Base-by-base conservation (phyloP, 1,140 invertebrate genomes). In the Nebria ingens region DNA sequence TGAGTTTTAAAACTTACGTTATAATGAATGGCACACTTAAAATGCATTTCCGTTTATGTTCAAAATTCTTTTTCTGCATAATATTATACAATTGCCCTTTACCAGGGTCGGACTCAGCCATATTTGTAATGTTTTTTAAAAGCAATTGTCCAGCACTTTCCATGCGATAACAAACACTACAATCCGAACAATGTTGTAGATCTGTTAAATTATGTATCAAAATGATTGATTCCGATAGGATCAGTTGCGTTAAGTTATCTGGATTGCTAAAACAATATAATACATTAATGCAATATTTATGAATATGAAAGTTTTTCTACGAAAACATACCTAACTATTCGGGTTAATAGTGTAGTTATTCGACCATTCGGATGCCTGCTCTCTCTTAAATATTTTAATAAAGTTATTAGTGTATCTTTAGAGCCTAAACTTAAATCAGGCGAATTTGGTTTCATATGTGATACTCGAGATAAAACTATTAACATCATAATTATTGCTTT, bases 11-110 rank as follows among this genome's bases (percentile, higher is more conserved):
- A 17, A 50, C 54, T 67, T 71, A 79, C 77, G 66, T 71, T 29
- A 79, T 72, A 56, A 80, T 69, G 61, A 75, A 79, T 2, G 77
- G 77, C 51, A 79, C 64, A 23, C 71, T 71, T 20, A 76, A 38
- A 12, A 72, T 68, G 12, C 79, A 60, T 52, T 73, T 73, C 60
- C 73, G 67, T 60, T 78, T 77, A 51, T 73, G 65, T 51, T 66
- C 60, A n/a, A 57, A 21, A 51, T 59, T 64, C 20, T 72, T 74
- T 58, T 74, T 76, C 21, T 73, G 60, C 25, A 79, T 23, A 68
- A 63, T 53, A 72, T 70, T 63, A 51, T 74, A 74, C 49, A 80
- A 78, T 66, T 78, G 73, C 19, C 77, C 77, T 58, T 74, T 74
- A 12, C 76, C 76, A 57, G 71, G 72, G 58, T 72, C 73, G 2